Evolutionary conservation across 2,113 vertebrate species (phyloP), one percentile per base, ranked within the genome.

Genomic region (Epinephelus lanceolatus): DNA sequence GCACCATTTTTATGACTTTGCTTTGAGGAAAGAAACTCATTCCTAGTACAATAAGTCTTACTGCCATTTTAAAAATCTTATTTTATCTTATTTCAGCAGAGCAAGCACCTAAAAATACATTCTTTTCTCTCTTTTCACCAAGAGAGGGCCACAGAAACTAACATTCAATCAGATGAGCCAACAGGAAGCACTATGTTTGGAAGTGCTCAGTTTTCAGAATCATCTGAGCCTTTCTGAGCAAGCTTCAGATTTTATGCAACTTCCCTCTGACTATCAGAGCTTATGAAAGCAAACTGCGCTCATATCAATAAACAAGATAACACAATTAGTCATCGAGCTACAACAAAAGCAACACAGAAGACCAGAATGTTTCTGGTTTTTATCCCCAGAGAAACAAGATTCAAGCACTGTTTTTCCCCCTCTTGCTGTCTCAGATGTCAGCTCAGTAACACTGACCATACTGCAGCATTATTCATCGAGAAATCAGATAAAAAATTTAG

Each of bases 291-390:
- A 67, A 77, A 65, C 56, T 21, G 37, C 67, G 33, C 47, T 69
- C 37, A 82, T 51, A 69, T 84, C 52, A 17, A 37, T 30, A 15
- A 68, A 65, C 19, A 72, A 68, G 67, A 80, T 80, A 56, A 67
- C 56, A 37, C 7, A 66, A 23, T 63, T 21, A 18, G 5, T 47
- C 51, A 63, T 49, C 1, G 6, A 42, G 49, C 15, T 63, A 3
- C 10, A 49, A 40, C 17, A 55, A 5, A 19, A 37, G 25, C 5
- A 23, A 62, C 12, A 13, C 18, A 15, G 25, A 63, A 6, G 17
- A 72, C 19, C 14, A 33, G 9, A 42, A 30, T 42, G 51, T 27
- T 25, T 33, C 11, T 9, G 7, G 70, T 62, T 62, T 59, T 71
- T 27, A 70, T 51, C 45, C 5, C 33, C 10, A 40, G 17, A 61